These are phyloP conservation scores for Hylaeus anthracinus DNA, from an alignment of 1,140 invertebrate genomes.

Conservation along the genomic window DNA sequence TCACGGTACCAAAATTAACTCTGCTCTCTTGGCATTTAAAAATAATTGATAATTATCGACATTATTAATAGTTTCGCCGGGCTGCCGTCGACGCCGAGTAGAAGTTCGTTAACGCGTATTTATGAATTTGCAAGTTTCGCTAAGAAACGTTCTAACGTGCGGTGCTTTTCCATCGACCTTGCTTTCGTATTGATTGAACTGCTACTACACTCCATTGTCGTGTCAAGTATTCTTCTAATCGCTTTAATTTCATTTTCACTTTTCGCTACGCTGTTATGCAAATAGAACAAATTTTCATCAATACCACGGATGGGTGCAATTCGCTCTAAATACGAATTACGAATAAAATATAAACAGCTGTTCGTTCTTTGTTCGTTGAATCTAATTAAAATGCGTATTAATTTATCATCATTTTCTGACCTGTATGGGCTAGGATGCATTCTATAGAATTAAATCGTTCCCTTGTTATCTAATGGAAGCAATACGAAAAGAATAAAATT, in stretches of 20 bases:
- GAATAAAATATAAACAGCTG: too few species aligned
- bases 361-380: too few species aligned
- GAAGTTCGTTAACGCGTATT: not conserved
- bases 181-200: not conserved
- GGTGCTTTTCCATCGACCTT: not conserved
- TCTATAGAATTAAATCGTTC: too few species aligned
- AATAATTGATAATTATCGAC: constrained; percentile 67
- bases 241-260: constrained; percentile 21
- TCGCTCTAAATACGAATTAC: too few species aligned
- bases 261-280: not conserved
- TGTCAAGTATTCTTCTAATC: not conserved
- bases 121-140: not conserved
- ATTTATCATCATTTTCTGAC: too few species aligned
- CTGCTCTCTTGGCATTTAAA: constrained; percentile 55
- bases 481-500: not conserved
- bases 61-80: constrained; percentile 61
- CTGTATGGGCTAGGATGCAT: not conserved
- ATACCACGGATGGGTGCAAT: not conserved
- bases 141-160: not conserved
- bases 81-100: constrained; percentile 11
- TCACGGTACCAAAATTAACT: constrained; percentile 68
- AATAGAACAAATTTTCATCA: not conserved
- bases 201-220: not conserved
- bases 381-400: too few species aligned
- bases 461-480: too few species aligned